Conservation (phyloP, 2,797 vertebrate species). For the Lepus oiostolus region DNA sequence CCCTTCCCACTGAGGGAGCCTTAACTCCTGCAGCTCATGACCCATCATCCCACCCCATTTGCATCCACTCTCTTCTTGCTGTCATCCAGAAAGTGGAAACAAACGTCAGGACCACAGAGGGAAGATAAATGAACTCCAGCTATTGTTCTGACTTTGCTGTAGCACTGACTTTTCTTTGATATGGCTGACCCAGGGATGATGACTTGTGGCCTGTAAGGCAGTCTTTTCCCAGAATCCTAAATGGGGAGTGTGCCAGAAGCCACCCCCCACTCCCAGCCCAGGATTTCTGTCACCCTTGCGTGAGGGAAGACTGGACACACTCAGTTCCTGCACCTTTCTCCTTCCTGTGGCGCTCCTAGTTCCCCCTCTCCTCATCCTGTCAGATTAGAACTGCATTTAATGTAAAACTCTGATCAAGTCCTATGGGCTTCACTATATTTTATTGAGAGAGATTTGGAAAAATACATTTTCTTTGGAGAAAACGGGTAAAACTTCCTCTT, state of each 20-base stretch:
- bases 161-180: neutral
- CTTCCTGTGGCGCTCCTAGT: neutral
- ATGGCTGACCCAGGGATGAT: neutral
- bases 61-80: neutral
- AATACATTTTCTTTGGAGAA: neutral
- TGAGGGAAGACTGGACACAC: too few relatives aligned
- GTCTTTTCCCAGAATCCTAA: conserved; percentile 22
- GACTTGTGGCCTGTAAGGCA: neutral
- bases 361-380: neutral
- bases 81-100: neutral
- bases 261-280: neutral
- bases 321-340: neutral
- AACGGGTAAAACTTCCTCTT: neutral
- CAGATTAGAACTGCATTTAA: neutral
- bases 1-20: neutral
- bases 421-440: neutral
- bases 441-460: conserved; percentile 7
- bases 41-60: too few relatives aligned
- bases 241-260: neutral
- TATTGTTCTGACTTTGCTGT: neutral
- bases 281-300: neutral
- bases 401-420: neutral
- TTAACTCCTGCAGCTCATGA: neutral
- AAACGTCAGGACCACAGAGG: neutral
- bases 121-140: neutral